A percentile compares a stretch with the other conserved stretches of the same genome.
phyloP scores from a whole-genome alignment of 2,888 invertebrate genomes.

The Drosophila tanythrix region DNA sequence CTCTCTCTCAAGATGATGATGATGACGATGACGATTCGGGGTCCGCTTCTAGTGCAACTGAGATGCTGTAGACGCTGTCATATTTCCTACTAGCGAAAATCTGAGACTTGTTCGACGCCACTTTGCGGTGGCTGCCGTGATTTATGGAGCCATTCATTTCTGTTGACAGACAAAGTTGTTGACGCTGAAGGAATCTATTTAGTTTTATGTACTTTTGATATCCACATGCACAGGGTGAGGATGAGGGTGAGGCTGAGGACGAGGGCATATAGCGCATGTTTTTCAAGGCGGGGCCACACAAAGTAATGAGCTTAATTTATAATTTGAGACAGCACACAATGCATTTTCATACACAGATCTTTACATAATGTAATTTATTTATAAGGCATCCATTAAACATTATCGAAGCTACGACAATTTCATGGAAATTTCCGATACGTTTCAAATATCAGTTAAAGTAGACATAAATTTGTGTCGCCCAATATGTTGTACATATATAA shows the following conservation, averaged over 20 bases:
- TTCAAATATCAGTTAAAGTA: conserved; percentile 4
- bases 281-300: conserved; percentile 25
- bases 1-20: not conserved
- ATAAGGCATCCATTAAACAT: conserved; percentile 72
- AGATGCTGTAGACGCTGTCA: conserved; percentile 57
- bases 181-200: conserved; percentile 80
- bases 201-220: conserved; percentile 76
- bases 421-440: conserved; percentile 16
- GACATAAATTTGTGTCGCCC: not conserved
- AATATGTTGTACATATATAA: not conserved
- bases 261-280: conserved; percentile 7
- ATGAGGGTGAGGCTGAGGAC: conserved; percentile 11
- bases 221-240: conserved; percentile 24
- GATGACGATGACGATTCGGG: conserved; percentile 15
- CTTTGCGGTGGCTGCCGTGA: conserved; percentile 75
- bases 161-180: conserved; percentile 84
- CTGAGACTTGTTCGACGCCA: conserved; percentile 29
- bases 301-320: conserved; percentile 71
- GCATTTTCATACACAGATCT: conserved; percentile 6
- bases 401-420: conserved; percentile 69
- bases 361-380: conserved; percentile 56
- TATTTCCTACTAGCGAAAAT: conserved; percentile 58
- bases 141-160: conserved; percentile 84
- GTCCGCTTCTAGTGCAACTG: conserved; percentile 6
- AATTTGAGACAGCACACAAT: conserved; percentile 42